phyloP scores from a whole-genome alignment of 2,797 vertebrate species.

The Xenentodon cancila region DNA sequence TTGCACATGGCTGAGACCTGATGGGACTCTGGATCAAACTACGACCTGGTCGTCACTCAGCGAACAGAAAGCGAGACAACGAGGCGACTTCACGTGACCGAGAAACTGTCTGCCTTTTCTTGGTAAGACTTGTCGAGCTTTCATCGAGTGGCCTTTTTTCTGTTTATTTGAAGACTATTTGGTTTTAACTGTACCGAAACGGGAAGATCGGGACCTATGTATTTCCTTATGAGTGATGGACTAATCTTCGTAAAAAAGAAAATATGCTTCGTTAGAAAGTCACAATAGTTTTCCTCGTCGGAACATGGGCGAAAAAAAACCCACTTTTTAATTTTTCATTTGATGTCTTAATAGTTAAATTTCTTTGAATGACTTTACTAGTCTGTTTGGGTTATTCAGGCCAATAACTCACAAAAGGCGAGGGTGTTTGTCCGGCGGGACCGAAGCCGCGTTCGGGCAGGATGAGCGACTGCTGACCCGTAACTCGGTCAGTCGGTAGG shows the following conservation, averaged over 20 bases:
- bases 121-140: slow-evolving; percentile 40
- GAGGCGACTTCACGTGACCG: slow-evolving; percentile 23
- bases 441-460: slow-evolving; percentile 12
- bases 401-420: neutral
- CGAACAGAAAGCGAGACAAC: neutral
- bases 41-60: neutral
- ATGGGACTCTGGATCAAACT: slow-evolving; percentile 11
- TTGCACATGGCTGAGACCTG: slow-evolving; percentile 62
- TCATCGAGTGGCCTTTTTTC: neutral
- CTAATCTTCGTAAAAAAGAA: no score
- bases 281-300: neutral
- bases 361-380: neutral
- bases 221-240: no score
- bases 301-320: neutral
- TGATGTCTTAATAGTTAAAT: neutral
- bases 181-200: neutral
- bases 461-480: slow-evolving; percentile 6
- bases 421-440: slow-evolving; percentile 7
- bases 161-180: neutral
- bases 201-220: no score
- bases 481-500: no score
- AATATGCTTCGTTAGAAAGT: neutral
- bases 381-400: rapidly evolving
- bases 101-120: slow-evolving; percentile 10
- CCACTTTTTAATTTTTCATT: neutral